These are phyloP conservation scores for Fissipunctia ypsillon DNA, from an alignment of 2,888 invertebrate species.

Conservation along the genomic window DNA sequence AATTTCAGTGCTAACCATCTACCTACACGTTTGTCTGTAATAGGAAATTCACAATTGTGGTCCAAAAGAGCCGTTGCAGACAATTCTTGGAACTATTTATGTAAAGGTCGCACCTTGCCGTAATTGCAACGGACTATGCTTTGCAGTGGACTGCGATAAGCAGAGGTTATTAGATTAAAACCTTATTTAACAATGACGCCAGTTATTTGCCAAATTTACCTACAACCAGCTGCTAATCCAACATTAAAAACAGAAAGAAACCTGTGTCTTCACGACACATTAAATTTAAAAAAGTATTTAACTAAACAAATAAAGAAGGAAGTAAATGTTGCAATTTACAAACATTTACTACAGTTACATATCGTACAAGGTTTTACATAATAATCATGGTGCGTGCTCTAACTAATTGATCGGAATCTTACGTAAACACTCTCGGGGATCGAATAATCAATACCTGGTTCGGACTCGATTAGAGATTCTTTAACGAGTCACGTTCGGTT, in stretches of 20 bases:
- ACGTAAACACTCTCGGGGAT: constrained; percentile 56
- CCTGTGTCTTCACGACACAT: no score
- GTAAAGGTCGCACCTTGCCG: not conserved
- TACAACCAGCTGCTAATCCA: not conserved
- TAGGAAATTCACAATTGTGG: constrained; percentile 27
- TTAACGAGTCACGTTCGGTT: constrained; percentile 59
- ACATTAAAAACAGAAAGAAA: not conserved
- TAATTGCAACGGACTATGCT: not conserved
- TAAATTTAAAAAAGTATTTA: constrained; percentile 20
- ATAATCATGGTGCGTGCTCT: constrained; percentile 60
- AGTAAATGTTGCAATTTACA: constrained; percentile 20
- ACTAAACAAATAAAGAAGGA: constrained; percentile 25
- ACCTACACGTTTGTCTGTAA: constrained; percentile 24
- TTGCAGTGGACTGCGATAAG: not conserved
- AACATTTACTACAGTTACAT: constrained; percentile 43
- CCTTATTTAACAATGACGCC: no score
- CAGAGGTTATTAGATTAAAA: no score
- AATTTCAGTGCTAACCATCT: constrained; percentile 14
- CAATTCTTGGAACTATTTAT: constrained; percentile 9
- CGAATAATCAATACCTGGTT: constrained; percentile 56
- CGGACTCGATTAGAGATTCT: constrained; percentile 47
- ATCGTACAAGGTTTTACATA: constrained; percentile 62
- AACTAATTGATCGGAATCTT: constrained; percentile 61
- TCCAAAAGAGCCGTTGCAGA: constrained; percentile 25
- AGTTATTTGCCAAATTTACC: no score